Base-by-base conservation (phyloP, 2,113 vertebrate genomes). In the Nesoenas mayeri region DNA sequence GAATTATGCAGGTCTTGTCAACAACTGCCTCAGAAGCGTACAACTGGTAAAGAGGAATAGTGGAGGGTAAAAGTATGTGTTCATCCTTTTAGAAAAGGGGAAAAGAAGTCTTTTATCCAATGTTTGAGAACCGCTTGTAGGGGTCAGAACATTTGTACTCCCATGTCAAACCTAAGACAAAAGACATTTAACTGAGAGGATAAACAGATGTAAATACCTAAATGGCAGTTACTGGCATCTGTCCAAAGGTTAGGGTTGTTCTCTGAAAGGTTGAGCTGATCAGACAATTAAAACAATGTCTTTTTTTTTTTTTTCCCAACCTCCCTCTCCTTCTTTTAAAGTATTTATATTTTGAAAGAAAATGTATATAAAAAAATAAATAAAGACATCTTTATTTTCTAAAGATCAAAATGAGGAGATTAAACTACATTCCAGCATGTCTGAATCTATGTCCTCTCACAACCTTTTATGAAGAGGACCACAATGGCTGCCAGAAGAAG, bases 201-300 rank as follows among this genome's bases (percentile, higher is more conserved):
- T 97, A 97, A 98, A 98, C 97, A 98, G 97, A 98, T 98, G 97
- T 97, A 98, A 98, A 98, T 97, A 96, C 85, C 89, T 90, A 82
- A 96, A 97, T 97, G 97, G 89, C 97, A 97, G 97, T 80, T 88
- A 56, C 92, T 97, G 98, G 98, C 97, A 95, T 87, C 54, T 85
- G 47, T 97, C 97, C 98, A 97, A 95, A 95, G 89, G 93, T 94
- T 92, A 95, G 65, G 62, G 80, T 77, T 94, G 73, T 85, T 86
- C 93, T 85, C 77, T 83, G 44, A 96, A 88, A 96, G 93, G 80
- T 73, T 91, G 93, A 91, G 60, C 77, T 80, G 50, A 88, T 91
- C 89, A 96, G 88, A 91, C 94, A 94, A 89, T 81, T 88, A 88
- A 95, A 92, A 89, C 94, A 87, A 92, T 87, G 84, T 94, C 57